Evolutionary conservation across 2,113 vertebrate species (phyloP).

Genomic region (Myodes glareolus): DNA sequence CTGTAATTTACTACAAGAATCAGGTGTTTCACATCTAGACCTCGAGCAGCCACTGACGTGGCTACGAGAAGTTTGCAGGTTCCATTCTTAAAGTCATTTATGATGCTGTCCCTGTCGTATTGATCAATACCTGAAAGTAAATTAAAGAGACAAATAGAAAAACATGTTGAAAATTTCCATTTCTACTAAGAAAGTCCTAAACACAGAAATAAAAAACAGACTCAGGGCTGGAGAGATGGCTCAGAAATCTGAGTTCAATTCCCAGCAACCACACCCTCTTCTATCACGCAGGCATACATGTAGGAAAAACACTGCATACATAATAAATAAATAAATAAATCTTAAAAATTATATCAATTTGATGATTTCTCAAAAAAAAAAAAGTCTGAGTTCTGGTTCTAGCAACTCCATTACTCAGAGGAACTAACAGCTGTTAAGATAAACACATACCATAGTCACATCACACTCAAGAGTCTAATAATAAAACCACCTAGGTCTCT

Average conservation of each 20-base stretch:
- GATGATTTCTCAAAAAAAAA: not conserved
- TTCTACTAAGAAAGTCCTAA: conserved; percentile 38
- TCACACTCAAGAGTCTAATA: not conserved
- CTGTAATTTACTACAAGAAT: conserved; percentile 98
- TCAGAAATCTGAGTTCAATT: not conserved
- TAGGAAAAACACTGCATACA: too few relatives aligned
- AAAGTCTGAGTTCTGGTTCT: not conserved
- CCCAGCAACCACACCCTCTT: not conserved
- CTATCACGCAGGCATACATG: not conserved
- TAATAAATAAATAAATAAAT: not conserved
- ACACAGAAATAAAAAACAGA: conserved; percentile 35
- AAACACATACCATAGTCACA: not conserved
- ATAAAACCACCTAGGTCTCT: not conserved
- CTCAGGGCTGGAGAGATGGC: not conserved
- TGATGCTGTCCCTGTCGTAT: conserved; percentile 98
- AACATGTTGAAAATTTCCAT: not conserved
- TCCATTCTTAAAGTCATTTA: conserved; percentile 98
- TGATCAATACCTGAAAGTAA: conserved; percentile 94
- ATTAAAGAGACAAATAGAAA: conserved; percentile 17
- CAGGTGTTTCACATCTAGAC: conserved; percentile 97
- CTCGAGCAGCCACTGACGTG: conserved; percentile 96
- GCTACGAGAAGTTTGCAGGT: conserved; percentile 97
- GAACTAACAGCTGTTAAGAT: not conserved
- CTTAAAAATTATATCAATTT: not conserved
- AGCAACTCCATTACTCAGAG: not conserved